A percentile compares a stretch with the other conserved stretches of the same genome.
These are phyloP conservation scores for Artibeus lituratus DNA, from an alignment of 2,797 vertebrate species.

Conservation along the genomic window DNA sequence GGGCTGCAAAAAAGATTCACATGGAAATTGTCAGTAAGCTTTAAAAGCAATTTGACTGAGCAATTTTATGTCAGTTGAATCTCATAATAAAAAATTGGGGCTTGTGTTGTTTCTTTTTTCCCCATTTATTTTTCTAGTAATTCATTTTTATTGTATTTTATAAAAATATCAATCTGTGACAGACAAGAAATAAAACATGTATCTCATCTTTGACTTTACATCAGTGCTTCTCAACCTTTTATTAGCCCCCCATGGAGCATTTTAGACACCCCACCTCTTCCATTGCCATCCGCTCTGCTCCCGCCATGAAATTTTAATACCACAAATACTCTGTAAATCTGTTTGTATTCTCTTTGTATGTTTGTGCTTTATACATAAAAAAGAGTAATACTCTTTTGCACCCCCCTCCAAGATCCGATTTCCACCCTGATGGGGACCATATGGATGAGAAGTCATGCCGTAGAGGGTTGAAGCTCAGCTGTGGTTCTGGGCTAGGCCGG, in stretches of 20 bases:
- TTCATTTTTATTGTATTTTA: constrained; percentile 12
- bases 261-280: background rate
- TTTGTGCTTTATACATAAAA: background rate
- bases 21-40: background rate
- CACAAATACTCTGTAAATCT: background rate
- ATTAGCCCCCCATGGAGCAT: background rate
- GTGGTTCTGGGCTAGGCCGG: background rate
- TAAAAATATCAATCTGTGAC: background rate
- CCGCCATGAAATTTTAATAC: background rate
- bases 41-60: background rate
- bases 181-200: background rate
- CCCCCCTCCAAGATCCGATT: background rate
- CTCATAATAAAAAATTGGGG: background rate
- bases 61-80: background rate
- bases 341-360: background rate
- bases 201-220: background rate
- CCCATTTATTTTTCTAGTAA: constrained; percentile 1
- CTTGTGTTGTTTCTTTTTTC: background rate
- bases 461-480: accelerated
- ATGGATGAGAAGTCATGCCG: background rate
- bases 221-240: background rate
- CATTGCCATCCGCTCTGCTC: background rate
- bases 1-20: background rate
- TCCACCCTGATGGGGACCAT: background rate
- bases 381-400: background rate